A percentile compares a stretch with the other conserved stretches of the same genome.
Conservation (phyloP, 2,888 invertebrate species). For the Epiblema foenella region DNA sequence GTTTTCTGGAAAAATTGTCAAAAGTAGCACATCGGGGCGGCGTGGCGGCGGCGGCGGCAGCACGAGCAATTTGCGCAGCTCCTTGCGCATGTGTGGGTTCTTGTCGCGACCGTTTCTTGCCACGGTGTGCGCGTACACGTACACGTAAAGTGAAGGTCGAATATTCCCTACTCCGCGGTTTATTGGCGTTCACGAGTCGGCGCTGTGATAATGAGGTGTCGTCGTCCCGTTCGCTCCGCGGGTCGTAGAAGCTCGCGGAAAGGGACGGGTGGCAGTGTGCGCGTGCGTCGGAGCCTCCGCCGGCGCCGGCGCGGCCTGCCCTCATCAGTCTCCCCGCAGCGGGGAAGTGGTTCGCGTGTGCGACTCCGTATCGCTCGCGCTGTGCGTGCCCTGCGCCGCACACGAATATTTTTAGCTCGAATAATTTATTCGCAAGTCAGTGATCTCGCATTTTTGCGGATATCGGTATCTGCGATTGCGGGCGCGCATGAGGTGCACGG, state of each 20-base stretch:
- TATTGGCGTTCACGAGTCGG: conserved; percentile 84
- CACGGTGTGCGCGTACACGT: conserved; percentile 72
- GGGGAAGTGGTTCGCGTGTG: conserved; percentile 83
- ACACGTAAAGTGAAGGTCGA: conserved; percentile 83
- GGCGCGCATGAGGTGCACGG: conserved; percentile 63
- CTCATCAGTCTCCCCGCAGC: conserved; percentile 84
- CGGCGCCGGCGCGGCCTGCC: conserved; percentile 81
- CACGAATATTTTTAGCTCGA: conserved; percentile 83
- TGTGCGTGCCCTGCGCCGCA: conserved; percentile 72
- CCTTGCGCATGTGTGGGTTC: conserved; percentile 67
- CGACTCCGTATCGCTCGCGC: conserved; percentile 69
- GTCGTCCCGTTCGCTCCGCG: conserved; percentile 74
- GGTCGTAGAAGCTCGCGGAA: conserved; percentile 57
- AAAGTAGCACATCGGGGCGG: conserved; percentile 77
- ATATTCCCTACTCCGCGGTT: conserved; percentile 84
- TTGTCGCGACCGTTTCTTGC: conserved; percentile 64
- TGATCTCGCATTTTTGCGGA: conserved; percentile 81
- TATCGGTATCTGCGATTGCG: conserved; percentile 76
- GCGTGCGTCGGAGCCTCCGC: conserved; percentile 81
- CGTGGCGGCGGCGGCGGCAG: conserved; percentile 60
- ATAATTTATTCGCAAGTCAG: conserved; percentile 82
- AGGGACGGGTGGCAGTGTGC: conserved; percentile 75
- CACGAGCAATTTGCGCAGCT: conserved; percentile 71
- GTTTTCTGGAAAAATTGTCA: conserved; percentile 84
- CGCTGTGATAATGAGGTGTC: conserved; percentile 78